Conservation (phyloP, 2,888 invertebrate genomes). For the Venusia cambrica region DNA sequence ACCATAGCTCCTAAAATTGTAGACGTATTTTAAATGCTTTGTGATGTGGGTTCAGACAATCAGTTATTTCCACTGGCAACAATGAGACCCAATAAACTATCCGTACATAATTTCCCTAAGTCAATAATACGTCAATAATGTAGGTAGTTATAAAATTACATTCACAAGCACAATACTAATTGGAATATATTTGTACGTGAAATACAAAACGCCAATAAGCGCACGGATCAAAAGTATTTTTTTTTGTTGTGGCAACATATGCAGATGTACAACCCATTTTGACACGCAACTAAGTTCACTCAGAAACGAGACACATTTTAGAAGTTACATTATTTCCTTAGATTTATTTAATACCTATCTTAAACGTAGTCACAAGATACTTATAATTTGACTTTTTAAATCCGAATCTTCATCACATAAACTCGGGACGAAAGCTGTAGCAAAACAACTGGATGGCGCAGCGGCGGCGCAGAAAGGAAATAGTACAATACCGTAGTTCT, state of each 20-base stretch:
- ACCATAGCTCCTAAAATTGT: constrained; percentile 18
- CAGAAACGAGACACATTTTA: constrained; percentile 7
- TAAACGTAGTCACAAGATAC: constrained; percentile 9
- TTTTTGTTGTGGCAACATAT: constrained; percentile 11
- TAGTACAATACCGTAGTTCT: constrained; percentile 50
- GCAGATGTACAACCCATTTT: constrained; percentile 13
- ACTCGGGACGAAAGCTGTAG: constrained; percentile 13
- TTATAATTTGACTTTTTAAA: constrained; percentile 26
- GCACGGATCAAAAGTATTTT: constrained; percentile 11
- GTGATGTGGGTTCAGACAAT: constrained; percentile 18
- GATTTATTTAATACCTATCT: not conserved
- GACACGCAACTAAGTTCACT: too few relatives aligned
- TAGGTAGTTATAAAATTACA: constrained; percentile 35
- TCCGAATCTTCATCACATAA: constrained; percentile 8
- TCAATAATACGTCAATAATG: constrained; percentile 51
- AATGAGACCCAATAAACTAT: constrained; percentile 31
- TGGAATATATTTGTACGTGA: constrained; percentile 42
- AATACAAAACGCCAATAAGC: constrained; percentile 30
- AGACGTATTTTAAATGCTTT: constrained; percentile 36
- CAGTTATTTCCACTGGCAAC: constrained; percentile 37
- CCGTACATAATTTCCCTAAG: constrained; percentile 50
- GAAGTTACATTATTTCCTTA: too few relatives aligned
- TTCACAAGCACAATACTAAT: constrained; percentile 39
- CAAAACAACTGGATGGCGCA: constrained; percentile 38
- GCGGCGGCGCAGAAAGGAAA: constrained; percentile 42